A percentile compares a stretch with the other conserved stretches of the same genome.
Conservation (phyloP, 2,888 invertebrate genomes). For the Tachina grossa region DNA sequence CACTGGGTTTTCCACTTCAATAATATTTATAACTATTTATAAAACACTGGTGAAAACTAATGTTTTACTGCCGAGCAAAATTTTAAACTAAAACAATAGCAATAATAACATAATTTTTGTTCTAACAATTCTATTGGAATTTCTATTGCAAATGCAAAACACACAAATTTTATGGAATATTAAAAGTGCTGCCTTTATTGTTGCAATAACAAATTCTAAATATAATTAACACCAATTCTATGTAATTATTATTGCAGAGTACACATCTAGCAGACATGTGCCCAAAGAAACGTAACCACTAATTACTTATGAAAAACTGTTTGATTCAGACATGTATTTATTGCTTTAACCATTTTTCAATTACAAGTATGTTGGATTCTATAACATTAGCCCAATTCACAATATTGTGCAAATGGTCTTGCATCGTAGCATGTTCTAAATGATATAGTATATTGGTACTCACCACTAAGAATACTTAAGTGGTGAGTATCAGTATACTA, state of each 20-base stretch:
- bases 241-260: slow-evolving; percentile 46
- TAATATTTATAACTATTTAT: neutral
- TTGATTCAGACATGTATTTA: no score
- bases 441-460: no score
- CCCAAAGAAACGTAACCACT: no score
- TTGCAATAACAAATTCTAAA: slow-evolving; percentile 49
- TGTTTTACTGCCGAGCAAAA: neutral
- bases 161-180: slow-evolving; percentile 42
- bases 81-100: slow-evolving; percentile 22
- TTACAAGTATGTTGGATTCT: no score
- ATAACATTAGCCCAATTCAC: no score
- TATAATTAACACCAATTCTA: slow-evolving; percentile 49
- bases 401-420: no score
- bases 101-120: slow-evolving; percentile 23
- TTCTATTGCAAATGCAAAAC: slow-evolving; percentile 49
- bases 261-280: no score
- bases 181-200: slow-evolving; percentile 38
- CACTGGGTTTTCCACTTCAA: neutral
- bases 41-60: neutral
- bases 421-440: no score
- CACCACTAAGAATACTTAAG: no score
- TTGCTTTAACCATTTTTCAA: no score
- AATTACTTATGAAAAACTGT: no score
- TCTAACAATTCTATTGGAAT: slow-evolving; percentile 30
- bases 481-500: no score